A percentile compares a stretch with the other conserved stretches of the same genome.
Conservation (phyloP, 2,888 invertebrate species). For the Idaea biselata region DNA sequence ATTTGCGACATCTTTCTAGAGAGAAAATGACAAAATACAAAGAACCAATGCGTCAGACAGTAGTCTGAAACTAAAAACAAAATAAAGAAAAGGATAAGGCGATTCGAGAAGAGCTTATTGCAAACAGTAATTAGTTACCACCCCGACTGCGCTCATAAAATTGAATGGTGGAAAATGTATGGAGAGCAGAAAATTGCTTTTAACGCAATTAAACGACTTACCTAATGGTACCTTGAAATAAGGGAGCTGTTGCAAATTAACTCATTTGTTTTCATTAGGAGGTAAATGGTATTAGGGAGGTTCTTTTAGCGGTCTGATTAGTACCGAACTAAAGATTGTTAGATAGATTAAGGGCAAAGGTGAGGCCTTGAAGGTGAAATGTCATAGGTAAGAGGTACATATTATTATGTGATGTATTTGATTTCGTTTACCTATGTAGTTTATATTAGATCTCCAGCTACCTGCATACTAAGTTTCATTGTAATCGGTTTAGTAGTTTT, state of each 20-base stretch:
- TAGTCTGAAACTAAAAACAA: too few relatives aligned
- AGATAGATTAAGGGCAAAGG: background rate
- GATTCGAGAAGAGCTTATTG: background rate
- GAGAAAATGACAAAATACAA: too few relatives aligned
- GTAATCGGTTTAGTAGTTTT: too few relatives aligned
- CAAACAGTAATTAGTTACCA: background rate
- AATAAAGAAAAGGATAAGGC: too few relatives aligned
- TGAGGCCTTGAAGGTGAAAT: background rate
- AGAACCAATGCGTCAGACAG: too few relatives aligned
- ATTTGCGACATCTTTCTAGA: too few relatives aligned
- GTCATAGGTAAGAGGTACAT: too few relatives aligned
- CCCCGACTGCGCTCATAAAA: conserved; percentile 7
- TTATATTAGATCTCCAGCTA: too few relatives aligned
- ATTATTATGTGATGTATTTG: too few relatives aligned
- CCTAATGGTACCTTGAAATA: conserved; percentile 15
- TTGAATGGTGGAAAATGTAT: conserved; percentile 15
- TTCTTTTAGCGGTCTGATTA: conserved; percentile 2
- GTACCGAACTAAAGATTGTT: background rate
- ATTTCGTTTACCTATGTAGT: too few relatives aligned
- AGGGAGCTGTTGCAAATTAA: conserved; percentile 19
- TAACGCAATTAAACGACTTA: conserved; percentile 19
- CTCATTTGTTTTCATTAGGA: conserved; percentile 28
- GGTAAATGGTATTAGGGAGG: conserved; percentile 8
- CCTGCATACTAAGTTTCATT: too few relatives aligned
- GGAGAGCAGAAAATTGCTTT: conserved; percentile 13